Conservation (phyloP, 2,113 vertebrate genomes). For the Lepus timidus region DNA sequence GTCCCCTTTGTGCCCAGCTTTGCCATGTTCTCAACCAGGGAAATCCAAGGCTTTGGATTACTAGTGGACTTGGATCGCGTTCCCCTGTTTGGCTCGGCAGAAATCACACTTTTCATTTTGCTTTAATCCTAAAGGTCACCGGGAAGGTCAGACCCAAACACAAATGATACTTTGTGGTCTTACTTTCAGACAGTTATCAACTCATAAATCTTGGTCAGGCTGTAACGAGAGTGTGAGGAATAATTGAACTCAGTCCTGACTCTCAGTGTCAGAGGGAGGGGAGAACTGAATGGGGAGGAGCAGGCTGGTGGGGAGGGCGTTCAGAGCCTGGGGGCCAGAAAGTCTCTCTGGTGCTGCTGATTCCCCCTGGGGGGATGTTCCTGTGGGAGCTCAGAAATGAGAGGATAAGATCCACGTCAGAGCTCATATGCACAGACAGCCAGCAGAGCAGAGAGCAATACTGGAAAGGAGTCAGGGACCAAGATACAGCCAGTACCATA, state of each 20-base stretch:
- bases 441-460: not conserved
- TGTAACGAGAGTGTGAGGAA: constrained; percentile 80
- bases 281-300: not conserved
- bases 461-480: not conserved
- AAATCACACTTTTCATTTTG: constrained; percentile 84
- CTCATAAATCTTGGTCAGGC: constrained; percentile 87
- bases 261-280: constrained; percentile 11
- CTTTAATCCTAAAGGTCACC: constrained; percentile 83
- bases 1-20: constrained; percentile 53
- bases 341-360: not conserved
- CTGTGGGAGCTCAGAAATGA: not conserved
- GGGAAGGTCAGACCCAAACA: constrained; percentile 84
- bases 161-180: constrained; percentile 85
- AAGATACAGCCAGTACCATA: not conserved
- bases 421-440: not conserved
- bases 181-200: constrained; percentile 85
- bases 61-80: constrained; percentile 70
- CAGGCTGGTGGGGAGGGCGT: constrained; percentile 58
- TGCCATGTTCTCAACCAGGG: constrained; percentile 68
- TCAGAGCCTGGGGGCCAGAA: constrained; percentile 54
- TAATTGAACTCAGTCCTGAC: constrained; percentile 73
- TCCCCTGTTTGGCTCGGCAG: constrained; percentile 79
- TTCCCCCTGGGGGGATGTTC: not conserved
- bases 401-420: not conserved
- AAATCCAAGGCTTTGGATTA: constrained; percentile 77